Evolutionary conservation across 2,888 invertebrate species (phyloP).

Genomic region (Erebia ligea): DNA sequence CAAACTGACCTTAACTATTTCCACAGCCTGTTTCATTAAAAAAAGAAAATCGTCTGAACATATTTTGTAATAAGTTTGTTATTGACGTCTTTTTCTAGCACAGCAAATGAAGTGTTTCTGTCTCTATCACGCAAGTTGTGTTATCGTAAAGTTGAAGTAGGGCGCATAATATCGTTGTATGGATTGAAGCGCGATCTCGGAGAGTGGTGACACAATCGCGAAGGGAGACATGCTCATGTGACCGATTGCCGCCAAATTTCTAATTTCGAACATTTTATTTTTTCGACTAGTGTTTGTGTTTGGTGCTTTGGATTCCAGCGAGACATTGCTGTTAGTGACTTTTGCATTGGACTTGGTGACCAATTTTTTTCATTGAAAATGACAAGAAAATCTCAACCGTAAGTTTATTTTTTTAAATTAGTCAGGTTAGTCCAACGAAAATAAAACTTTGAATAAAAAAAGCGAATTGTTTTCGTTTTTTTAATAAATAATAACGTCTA

Average conservation of each 20-base stretch:
- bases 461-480: too few relatives aligned
- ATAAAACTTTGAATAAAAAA: background rate
- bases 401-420: conserved; percentile 43
- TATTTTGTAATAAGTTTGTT: background rate
- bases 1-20: background rate
- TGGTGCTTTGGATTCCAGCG: conserved; percentile 46
- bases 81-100: conserved; percentile 29
- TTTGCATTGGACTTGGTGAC: conserved; percentile 30
- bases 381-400: conserved; percentile 47
- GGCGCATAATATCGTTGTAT: conserved; percentile 69
- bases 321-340: conserved; percentile 43
- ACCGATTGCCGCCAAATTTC: conserved; percentile 72
- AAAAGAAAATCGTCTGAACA: background rate
- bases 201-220: conserved; percentile 77
- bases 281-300: conserved; percentile 53
- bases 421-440: background rate
- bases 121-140: conserved; percentile 67
- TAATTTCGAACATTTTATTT: conserved; percentile 58
- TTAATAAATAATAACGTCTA: too few relatives aligned
- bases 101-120: conserved; percentile 38
- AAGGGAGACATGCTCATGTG: conserved; percentile 77
- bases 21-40: background rate
- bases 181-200: conserved; percentile 76
- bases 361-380: conserved; percentile 35
- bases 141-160: conserved; percentile 73